A percentile compares a stretch with the other conserved stretches of the same genome.
Conservation (phyloP, 2,888 invertebrate species). For the Agapostemon virescens region DNA sequence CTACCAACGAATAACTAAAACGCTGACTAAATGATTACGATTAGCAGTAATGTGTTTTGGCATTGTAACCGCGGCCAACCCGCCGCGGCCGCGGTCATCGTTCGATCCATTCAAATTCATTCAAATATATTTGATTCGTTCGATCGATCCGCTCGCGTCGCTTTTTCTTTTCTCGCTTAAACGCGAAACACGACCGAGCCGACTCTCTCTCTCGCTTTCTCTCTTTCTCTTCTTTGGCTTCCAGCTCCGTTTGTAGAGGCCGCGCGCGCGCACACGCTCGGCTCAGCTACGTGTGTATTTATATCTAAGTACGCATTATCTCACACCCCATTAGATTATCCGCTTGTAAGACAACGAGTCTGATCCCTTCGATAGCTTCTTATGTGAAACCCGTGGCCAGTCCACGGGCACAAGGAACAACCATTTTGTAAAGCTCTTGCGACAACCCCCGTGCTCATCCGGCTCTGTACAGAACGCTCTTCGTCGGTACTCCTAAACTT, state of each 20-base stretch:
- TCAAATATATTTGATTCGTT: background rate
- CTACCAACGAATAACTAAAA: constrained; percentile 68
- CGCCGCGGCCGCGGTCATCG: constrained; percentile 9
- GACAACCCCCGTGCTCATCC: constrained; percentile 6
- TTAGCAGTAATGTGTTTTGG: constrained; percentile 63
- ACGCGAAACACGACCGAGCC: constrained; percentile 44
- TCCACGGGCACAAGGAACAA: constrained; percentile 61
- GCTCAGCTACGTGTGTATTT: constrained; percentile 31
- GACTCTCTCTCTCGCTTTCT: background rate
- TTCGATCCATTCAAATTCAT: constrained; percentile 11
- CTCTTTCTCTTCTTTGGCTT: constrained; percentile 64
- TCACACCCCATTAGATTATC: constrained; percentile 46
- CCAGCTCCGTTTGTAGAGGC: constrained; percentile 51
- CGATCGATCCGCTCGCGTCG: background rate
- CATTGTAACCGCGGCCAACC: constrained; percentile 55
- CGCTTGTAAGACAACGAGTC: constrained; percentile 50
- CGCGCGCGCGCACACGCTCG: constrained; percentile 2
- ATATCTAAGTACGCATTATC: constrained; percentile 57
- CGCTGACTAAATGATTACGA: constrained; percentile 67
- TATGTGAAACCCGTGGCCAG: constrained; percentile 46
- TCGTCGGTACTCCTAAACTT: background rate
- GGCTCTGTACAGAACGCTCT: background rate
- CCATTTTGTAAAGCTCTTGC: constrained; percentile 55
- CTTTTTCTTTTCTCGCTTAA: constrained; percentile 19
- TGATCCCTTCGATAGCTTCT: constrained; percentile 63